Evolutionary conservation across 2,888 invertebrate species (phyloP).

Genomic region (Morinoia aosen): DNA sequence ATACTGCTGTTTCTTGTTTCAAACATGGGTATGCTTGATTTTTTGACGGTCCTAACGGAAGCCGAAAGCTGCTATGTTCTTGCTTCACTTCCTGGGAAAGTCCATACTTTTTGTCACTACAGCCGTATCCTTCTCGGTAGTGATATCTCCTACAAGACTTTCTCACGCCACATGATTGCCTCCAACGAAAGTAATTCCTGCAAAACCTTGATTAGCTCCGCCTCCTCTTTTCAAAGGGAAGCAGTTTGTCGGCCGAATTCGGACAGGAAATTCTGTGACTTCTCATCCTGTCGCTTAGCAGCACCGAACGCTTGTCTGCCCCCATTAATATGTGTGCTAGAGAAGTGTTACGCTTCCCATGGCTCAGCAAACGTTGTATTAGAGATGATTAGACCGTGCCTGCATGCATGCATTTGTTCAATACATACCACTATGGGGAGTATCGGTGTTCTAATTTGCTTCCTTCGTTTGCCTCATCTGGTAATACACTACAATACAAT

Average conservation of each 20-base stretch:
- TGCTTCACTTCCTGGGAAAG: conserved; percentile 32
- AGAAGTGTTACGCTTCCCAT: background rate
- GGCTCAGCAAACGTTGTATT: background rate
- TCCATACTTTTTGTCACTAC: background rate
- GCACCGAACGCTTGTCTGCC: background rate
- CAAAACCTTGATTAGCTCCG: background rate
- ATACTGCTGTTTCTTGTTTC: background rate
- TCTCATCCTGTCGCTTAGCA: background rate
- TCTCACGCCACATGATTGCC: conserved; percentile 20
- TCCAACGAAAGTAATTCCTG: background rate
- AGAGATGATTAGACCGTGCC: background rate
- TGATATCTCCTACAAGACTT: conserved; percentile 13
- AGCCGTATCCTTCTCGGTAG: conserved; percentile 14
- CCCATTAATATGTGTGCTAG: background rate
- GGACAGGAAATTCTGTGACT: background rate
- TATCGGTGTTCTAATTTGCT: background rate
- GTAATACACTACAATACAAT: no score
- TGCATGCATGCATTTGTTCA: background rate
- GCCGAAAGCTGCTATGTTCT: background rate
- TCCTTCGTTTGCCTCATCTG: no score
- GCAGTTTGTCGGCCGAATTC: background rate
- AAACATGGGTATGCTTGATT: background rate
- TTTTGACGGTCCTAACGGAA: background rate
- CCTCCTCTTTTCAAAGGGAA: background rate
- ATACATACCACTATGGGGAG: background rate